Evolutionary conservation across 1,140 invertebrate genomes (phyloP).

Genomic region (Macrobrachium rosenbergii): DNA sequence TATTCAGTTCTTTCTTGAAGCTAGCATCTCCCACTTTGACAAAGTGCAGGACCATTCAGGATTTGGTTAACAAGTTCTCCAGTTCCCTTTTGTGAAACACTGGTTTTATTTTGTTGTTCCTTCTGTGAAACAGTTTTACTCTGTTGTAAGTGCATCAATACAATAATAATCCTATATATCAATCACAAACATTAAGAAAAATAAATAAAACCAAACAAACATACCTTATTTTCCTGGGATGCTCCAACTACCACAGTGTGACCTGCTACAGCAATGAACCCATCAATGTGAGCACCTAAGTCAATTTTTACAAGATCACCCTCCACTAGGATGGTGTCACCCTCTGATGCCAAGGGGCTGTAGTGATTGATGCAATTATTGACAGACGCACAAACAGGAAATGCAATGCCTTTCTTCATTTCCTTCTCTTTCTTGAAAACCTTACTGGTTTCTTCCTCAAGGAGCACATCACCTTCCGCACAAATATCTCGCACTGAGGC

Average conservation of each 20-base stretch:
- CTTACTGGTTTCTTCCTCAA: slow-evolving; percentile 93
- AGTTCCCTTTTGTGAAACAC: too few relatives aligned
- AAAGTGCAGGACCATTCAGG: too few relatives aligned
- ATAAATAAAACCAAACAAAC: slow-evolving; percentile 20
- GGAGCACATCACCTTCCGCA: slow-evolving; percentile 88
- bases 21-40: too few relatives aligned
- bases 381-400: slow-evolving; percentile 98
- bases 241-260: slow-evolving; percentile 94
- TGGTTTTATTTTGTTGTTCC: too few relatives aligned
- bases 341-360: slow-evolving; percentile 94
- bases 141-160: too few relatives aligned
- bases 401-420: slow-evolving; percentile 97
- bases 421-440: slow-evolving; percentile 99
- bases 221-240: slow-evolving; percentile 77
- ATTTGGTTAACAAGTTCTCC: too few relatives aligned
- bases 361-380: slow-evolving; percentile 99
- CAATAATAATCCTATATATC: too few relatives aligned
- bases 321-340: slow-evolving; percentile 88
- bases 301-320: slow-evolving; percentile 99
- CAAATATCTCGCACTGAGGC: slow-evolving; percentile 93
- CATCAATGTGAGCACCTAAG: slow-evolving; percentile 98
- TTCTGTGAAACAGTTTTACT: too few relatives aligned
- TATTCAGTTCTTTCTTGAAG: too few relatives aligned
- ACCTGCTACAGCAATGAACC: slow-evolving; percentile 97
- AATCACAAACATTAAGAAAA: too few relatives aligned